A percentile compares a stretch with the other conserved stretches of the same genome.
Evolutionary conservation across 2,113 vertebrate genomes (phyloP).

Genomic region (Rhea pennata): DNA sequence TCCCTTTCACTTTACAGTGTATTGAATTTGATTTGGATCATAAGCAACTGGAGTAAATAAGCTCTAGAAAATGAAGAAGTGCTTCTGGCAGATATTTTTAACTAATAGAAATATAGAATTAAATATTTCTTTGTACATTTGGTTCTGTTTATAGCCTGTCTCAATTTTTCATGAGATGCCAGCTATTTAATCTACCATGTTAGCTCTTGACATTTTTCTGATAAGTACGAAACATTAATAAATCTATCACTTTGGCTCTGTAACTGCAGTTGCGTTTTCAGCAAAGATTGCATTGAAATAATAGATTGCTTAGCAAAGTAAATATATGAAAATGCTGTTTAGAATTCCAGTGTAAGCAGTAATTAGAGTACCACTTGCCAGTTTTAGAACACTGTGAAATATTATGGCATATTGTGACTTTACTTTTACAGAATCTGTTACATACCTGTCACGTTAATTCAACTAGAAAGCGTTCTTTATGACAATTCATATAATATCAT

Average conservation of each 20-base stretch:
- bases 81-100: not conserved
- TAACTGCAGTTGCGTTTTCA: constrained; percentile 40
- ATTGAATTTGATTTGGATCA: not conserved
- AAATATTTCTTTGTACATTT: not conserved
- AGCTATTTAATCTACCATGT: constrained; percentile 36
- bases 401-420: constrained; percentile 79
- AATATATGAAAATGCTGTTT: constrained; percentile 66
- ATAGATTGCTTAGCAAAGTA: constrained; percentile 64
- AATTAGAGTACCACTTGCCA: constrained; percentile 69
- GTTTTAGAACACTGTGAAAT: constrained; percentile 72
- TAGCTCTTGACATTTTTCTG: constrained; percentile 45
- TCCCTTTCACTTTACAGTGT: not conserved
- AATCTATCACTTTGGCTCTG: constrained; percentile 53
- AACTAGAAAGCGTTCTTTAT: constrained; percentile 72
- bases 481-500: constrained; percentile 71
- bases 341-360: constrained; percentile 64
- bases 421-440: constrained; percentile 72
- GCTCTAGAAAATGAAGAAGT: not conserved
- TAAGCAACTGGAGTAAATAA: not conserved
- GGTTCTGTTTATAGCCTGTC: not conserved
- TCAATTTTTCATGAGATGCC: not conserved
- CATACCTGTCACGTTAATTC: constrained; percentile 77
- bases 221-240: constrained; percentile 53
- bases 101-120: not conserved
- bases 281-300: constrained; percentile 53